phyloP scores from a whole-genome alignment of 1,140 invertebrate genomes.

The Drosophila pandora region DNA sequence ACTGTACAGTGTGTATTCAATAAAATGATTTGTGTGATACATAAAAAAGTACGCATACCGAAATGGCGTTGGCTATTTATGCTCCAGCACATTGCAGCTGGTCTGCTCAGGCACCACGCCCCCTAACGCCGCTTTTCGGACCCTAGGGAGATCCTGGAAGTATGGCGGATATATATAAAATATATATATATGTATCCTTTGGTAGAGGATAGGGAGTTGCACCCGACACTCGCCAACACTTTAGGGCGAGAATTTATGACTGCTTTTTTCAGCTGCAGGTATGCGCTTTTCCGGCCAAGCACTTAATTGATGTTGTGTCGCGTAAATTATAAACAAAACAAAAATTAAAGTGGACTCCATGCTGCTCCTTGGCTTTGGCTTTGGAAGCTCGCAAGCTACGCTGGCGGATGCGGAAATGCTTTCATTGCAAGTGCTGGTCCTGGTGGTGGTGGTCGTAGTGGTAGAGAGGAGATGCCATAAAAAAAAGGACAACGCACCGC shows the following conservation, averaged over 20 bases:
- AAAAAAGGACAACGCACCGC: slow-evolving; percentile 49
- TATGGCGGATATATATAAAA: slow-evolving; percentile 9
- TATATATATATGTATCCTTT: neutral
- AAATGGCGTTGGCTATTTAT: slow-evolving; percentile 74
- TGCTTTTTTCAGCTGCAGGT: slow-evolving; percentile 80
- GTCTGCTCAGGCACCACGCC: slow-evolving; percentile 21
- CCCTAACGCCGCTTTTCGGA: slow-evolving; percentile 8
- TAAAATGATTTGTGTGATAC: slow-evolving; percentile 67
- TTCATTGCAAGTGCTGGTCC: slow-evolving; percentile 73
- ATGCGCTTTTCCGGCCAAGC: slow-evolving; percentile 80
- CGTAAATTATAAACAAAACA: slow-evolving; percentile 83
- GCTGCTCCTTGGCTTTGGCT: slow-evolving; percentile 35
- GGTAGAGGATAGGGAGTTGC: slow-evolving; percentile 3
- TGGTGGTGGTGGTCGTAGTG: slow-evolving; percentile 43
- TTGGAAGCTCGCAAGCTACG: slow-evolving; percentile 40
- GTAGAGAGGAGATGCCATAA: slow-evolving; percentile 52
- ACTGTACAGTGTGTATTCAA: slow-evolving; percentile 44
- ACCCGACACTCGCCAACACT: slow-evolving; percentile 60
- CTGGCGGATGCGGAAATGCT: slow-evolving; percentile 77
- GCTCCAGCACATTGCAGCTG: slow-evolving; percentile 58
- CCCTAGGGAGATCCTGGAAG: slow-evolving; percentile 8
- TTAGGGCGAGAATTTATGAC: slow-evolving; percentile 77
- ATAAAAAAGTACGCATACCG: slow-evolving; percentile 67
- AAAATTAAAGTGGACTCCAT: slow-evolving; percentile 79
- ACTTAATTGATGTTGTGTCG: slow-evolving; percentile 82